A percentile compares a stretch with the other conserved stretches of the same genome.
phyloP scores from a whole-genome alignment of 2,113 vertebrate genomes.

The Narcine bancroftii region DNA sequence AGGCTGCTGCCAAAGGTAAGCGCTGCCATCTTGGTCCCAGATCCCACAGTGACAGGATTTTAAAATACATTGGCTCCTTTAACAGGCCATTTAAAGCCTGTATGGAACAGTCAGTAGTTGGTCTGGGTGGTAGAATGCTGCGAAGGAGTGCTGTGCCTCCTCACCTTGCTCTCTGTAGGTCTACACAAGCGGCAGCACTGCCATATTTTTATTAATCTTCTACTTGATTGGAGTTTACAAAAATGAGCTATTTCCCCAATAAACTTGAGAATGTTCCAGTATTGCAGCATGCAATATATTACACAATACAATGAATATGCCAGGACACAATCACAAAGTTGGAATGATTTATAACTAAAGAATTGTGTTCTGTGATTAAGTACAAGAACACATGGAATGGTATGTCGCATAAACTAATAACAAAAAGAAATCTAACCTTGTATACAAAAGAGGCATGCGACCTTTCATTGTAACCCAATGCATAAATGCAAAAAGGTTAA shows the following conservation, averaged over 20 bases:
- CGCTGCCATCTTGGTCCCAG: too few relatives aligned
- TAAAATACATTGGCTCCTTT: too few relatives aligned
- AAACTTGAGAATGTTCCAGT: not conserved
- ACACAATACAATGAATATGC: not conserved
- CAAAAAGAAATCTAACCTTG: not conserved
- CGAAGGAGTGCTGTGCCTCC: too few relatives aligned
- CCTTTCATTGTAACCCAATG: not conserved
- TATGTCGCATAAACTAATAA: not conserved
- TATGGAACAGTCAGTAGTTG: too few relatives aligned
- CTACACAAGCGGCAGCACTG: too few relatives aligned
- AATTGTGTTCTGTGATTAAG: not conserved
- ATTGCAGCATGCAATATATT: not conserved
- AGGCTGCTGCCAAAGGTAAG: too few relatives aligned
- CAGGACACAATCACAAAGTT: not conserved
- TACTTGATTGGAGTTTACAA: not conserved
- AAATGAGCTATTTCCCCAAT: not conserved
- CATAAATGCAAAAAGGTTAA: not conserved
- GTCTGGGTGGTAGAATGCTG: too few relatives aligned
- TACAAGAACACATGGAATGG: not conserved
- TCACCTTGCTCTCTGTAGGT: too few relatives aligned
- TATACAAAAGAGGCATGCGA: not conserved
- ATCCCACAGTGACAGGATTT: too few relatives aligned
- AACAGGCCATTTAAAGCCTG: too few relatives aligned
- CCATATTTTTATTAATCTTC: too few relatives aligned
- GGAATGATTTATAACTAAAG: not conserved